A percentile compares a stretch with the other conserved stretches of the same genome.
phyloP scores from a whole-genome alignment of 92 coral and sea anemone genomes.

The Paramuricea clavata region DNA sequence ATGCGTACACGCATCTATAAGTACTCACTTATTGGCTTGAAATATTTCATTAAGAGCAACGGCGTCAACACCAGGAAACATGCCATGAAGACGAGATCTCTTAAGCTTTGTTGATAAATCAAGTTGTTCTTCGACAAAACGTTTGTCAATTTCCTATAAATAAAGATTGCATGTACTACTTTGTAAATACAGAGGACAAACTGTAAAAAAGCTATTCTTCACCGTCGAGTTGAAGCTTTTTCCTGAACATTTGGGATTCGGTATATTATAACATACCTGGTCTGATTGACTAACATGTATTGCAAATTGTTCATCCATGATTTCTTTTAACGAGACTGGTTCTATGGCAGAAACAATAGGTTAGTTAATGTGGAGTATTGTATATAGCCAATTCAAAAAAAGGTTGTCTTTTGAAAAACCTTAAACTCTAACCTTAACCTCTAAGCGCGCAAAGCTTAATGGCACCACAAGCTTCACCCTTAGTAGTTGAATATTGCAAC shows the following conservation, averaged over 20 bases:
- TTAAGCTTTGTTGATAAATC: conserved; percentile 61
- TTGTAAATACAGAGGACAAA: too few species aligned
- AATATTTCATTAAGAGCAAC: conserved; percentile 87
- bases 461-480: too few species aligned
- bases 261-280: conserved; percentile 48
- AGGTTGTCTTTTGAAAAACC: too few species aligned
- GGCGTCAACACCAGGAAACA: conserved; percentile 94
- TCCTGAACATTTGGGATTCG: background rate
- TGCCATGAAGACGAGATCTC: conserved; percentile 81
- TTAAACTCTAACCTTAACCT: too few species aligned
- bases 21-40: conserved; percentile 83
- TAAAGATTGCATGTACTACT: too few species aligned
- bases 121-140: background rate
- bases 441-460: too few species aligned
- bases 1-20: too few species aligned
- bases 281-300: conserved; percentile 77
- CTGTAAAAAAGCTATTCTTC: too few species aligned
- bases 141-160: conserved; percentile 31
- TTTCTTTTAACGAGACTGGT: conserved; percentile 78
- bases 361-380: too few species aligned
- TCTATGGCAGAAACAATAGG: background rate
- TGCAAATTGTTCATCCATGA: conserved; percentile 91
- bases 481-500: too few species aligned
- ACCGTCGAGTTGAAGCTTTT: too few species aligned
- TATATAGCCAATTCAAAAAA: too few species aligned